Percentiles rank a stretch among this genome's conserved stretches.
phyloP scores from a whole-genome alignment of 2,888 invertebrate genomes.

The Thalpophila matura region DNA sequence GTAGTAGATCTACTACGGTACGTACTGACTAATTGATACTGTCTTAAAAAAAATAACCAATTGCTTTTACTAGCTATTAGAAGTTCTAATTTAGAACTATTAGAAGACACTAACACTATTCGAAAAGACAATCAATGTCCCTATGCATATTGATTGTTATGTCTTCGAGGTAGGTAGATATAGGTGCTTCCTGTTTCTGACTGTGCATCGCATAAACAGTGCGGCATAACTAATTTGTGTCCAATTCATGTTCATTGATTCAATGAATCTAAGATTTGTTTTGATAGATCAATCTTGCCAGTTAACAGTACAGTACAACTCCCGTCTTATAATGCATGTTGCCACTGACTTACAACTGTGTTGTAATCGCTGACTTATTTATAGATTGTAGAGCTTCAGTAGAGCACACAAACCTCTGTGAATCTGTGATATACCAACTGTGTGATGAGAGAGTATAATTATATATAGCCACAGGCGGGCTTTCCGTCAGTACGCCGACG shows the following conservation, averaged over 20 bases:
- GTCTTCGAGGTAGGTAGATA: too few relatives aligned
- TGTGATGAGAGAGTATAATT: conserved; percentile 26
- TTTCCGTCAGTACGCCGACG: conserved; percentile 66
- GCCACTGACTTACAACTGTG: conserved; percentile 9
- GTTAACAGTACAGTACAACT: neutral
- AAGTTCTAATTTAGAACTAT: too few relatives aligned
- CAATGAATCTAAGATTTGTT: conserved; percentile 12
- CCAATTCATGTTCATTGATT: conserved; percentile 24
- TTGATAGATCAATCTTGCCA: neutral
- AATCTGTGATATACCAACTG: conserved; percentile 42
- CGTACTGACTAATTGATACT: too few relatives aligned
- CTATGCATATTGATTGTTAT: too few relatives aligned
- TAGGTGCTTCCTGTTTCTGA: too few relatives aligned
- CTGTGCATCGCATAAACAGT: neutral
- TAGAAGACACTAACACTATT: too few relatives aligned
- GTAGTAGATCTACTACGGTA: too few relatives aligned
- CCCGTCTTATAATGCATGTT: conserved; percentile 8
- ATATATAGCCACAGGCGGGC: conserved; percentile 26
- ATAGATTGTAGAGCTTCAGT: conserved; percentile 39
- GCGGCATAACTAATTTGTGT: neutral
- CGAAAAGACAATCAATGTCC: too few relatives aligned
- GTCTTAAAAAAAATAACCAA: too few relatives aligned
- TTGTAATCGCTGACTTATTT: conserved; percentile 24
- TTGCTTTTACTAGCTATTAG: too few relatives aligned
- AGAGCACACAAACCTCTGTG: conserved; percentile 35